phyloP scores from a whole-genome alignment of 2,888 invertebrate genomes.

The Mythimna pallens region DNA sequence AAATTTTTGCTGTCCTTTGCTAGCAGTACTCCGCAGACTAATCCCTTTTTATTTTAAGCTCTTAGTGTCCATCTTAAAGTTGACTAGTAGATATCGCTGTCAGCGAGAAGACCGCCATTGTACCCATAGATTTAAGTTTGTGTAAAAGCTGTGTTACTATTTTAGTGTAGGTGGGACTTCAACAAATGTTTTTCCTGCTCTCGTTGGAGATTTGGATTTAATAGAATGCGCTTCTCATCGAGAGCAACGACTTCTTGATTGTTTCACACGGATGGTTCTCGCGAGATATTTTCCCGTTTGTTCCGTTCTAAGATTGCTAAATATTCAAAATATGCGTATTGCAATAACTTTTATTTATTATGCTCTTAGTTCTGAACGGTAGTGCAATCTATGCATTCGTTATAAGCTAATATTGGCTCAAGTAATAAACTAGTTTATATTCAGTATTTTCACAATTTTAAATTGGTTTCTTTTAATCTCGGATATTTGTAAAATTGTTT shows the following conservation, averaged over 20 bases:
- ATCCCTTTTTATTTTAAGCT: too few relatives aligned
- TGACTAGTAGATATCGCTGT: too few relatives aligned
- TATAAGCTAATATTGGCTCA: slow-evolving; percentile 1
- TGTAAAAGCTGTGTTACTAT: not conserved
- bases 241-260: slow-evolving; percentile 11
- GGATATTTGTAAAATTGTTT: not conserved
- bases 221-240: slow-evolving; percentile 3
- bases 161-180: too few relatives aligned
- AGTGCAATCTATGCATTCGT: slow-evolving; percentile 26
- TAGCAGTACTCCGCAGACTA: too few relatives aligned
- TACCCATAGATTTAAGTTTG: not conserved
- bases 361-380: not conserved
- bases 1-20: too few relatives aligned
- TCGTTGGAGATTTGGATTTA: not conserved
- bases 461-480: slow-evolving; percentile 8
- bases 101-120: too few relatives aligned
- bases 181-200: too few relatives aligned
- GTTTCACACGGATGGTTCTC: slow-evolving; percentile 19
- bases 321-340: slow-evolving; percentile 30
- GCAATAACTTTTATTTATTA: slow-evolving; percentile 16
- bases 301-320: slow-evolving; percentile 25
- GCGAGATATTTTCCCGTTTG: slow-evolving; percentile 14
- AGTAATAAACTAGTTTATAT: slow-evolving; percentile 14
- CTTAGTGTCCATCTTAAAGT: too few relatives aligned
- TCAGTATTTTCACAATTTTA: slow-evolving; percentile 16